Conservation (phyloP, 2,113 vertebrate species). For the Brachypodius melanocephalos region DNA sequence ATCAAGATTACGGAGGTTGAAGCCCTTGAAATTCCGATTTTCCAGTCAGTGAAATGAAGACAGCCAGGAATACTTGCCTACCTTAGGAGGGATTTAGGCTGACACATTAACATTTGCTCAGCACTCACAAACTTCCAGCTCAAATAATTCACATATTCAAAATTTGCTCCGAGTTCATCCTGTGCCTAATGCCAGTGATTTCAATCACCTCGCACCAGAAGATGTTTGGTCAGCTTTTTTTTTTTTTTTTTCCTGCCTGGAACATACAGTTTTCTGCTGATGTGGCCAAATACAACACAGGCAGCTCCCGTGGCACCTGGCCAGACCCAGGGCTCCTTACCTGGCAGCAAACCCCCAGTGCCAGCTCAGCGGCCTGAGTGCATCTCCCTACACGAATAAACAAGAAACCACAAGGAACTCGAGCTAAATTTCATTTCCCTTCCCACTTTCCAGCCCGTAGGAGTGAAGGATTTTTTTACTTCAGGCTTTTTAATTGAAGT, state of each 20-base stretch:
- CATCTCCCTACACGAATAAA: neutral
- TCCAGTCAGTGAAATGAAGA: conserved; percentile 24
- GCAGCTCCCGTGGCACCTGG: neutral
- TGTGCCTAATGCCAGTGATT: neutral
- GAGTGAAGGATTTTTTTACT: neutral
- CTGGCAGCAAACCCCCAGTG: conserved; percentile 11
- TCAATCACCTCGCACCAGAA: neutral
- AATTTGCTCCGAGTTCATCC: neutral
- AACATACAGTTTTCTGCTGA: neutral
- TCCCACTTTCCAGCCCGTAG: conserved; percentile 6
- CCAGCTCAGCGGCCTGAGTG: neutral
- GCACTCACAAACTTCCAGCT: neutral
- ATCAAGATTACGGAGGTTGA: conserved; percentile 34
- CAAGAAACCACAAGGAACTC: neutral
- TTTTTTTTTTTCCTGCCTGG: neutral
- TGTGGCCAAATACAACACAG: conserved; percentile 60
- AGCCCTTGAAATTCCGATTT: conserved; percentile 61
- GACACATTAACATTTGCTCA: neutral
- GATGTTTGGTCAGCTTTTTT: neutral
- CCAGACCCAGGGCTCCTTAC: conserved; percentile 23
- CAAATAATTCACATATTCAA: neutral
- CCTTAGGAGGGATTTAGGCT: neutral
- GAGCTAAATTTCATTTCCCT: neutral
- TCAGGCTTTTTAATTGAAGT: conserved; percentile 37
- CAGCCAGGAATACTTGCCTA: conserved; percentile 8